Evolutionary conservation across 92 coral and sea anemone genomes (phyloP).

Genomic region (Heteractis magnifica): DNA sequence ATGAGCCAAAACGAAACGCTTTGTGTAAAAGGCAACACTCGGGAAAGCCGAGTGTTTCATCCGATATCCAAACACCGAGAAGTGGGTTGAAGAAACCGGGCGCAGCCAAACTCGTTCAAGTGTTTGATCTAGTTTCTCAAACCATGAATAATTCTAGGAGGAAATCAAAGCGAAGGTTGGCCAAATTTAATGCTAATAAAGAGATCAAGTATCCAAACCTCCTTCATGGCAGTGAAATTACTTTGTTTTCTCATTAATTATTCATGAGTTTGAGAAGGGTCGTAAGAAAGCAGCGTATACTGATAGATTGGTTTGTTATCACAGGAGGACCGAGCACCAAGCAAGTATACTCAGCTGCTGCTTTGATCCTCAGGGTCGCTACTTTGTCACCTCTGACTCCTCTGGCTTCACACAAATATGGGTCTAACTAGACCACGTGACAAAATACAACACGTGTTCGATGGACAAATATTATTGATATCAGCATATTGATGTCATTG

Average conservation of each 20-base stretch:
- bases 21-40: no score
- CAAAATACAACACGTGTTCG: background rate
- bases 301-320: background rate
- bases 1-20: no score
- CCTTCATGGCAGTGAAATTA: background rate
- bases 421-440: slow-evolving; percentile 36
- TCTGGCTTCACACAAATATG: slow-evolving; percentile 42
- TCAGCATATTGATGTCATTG: background rate
- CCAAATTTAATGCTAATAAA: no score
- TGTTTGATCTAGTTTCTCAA: no score
- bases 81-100: no score
- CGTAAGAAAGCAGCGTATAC: no score
- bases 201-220: no score
- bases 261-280: background rate
- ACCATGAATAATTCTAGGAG: no score
- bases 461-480: background rate
- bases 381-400: slow-evolving; percentile 64
- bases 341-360: slow-evolving; percentile 70
- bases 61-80: no score
- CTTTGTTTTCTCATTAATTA: background rate
- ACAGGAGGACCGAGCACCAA: slow-evolving; percentile 61
- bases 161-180: no score
- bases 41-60: no score
- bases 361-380: slow-evolving; percentile 61
- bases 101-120: no score